Evolutionary conservation across 1,140 invertebrate species (phyloP).

Genomic region (Drosophila varians): DNA sequence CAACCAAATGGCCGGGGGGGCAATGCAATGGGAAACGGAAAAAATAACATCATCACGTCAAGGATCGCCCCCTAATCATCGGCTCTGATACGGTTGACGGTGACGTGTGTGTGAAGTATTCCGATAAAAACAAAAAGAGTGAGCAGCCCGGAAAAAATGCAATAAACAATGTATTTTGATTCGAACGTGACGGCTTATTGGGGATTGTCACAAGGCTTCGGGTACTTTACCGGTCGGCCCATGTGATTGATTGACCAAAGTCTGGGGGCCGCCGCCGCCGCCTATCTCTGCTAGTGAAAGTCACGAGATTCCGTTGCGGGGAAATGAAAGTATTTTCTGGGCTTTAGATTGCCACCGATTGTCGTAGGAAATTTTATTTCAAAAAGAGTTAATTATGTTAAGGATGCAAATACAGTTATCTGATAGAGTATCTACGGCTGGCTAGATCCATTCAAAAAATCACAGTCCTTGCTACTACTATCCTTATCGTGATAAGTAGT

Average conservation of each 20-base stretch:
- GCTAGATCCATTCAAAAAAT: constrained; percentile 8
- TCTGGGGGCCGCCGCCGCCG: constrained; percentile 1
- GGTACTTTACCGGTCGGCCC: constrained; percentile 34
- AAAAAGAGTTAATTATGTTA: too few relatives aligned
- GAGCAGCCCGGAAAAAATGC: constrained; percentile 27
- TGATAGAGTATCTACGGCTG: neutral
- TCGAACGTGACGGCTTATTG: constrained; percentile 53
- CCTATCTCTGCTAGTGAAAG: constrained; percentile 24
- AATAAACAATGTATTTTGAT: constrained; percentile 54
- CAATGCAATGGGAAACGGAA: constrained; percentile 25
- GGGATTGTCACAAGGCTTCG: constrained; percentile 46
- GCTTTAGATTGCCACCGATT: constrained; percentile 1
- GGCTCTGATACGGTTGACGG: constrained; percentile 26
- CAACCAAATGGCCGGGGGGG: constrained; percentile 7
- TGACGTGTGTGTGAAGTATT: constrained; percentile 40
- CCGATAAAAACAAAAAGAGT: constrained; percentile 17
- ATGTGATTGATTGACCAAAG: constrained; percentile 50
- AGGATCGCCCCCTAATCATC: constrained; percentile 36
- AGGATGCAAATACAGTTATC: neutral
- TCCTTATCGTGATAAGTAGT: constrained; percentile 21
- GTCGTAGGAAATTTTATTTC: neutral
- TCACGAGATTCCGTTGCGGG: constrained; percentile 22
- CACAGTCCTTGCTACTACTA: constrained; percentile 16
- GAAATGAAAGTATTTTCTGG: constrained; percentile 13
- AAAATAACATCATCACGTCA: constrained; percentile 34